Base-by-base conservation (phyloP, 2,113 vertebrate genomes). In the Phaetusa simplex region DNA sequence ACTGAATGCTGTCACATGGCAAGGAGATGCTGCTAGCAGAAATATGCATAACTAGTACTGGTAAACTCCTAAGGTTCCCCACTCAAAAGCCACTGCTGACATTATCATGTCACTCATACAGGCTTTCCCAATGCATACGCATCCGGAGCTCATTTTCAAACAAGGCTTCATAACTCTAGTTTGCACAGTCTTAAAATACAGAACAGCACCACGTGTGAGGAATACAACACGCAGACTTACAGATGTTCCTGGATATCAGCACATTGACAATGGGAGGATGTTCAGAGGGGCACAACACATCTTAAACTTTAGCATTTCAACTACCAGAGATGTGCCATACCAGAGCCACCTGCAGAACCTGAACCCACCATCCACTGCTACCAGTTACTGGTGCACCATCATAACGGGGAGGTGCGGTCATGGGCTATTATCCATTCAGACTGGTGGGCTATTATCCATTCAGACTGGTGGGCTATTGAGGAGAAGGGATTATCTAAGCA, bases 121-220 rank as follows among this genome's bases (percentile, higher is more conserved):
- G 26, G 18, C 47, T n/a, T 30, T 27, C 52, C 15, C 34, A 43
- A 45, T 11, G 30, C 65, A 45, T 18, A 11, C 6, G 15, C 14
- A 45, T 30, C 58, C 18, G 58, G 49, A 64, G 43, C 18, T 93
- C 45, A 43, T 66, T 79, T 52, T 26, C 21, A 66, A 82, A 27
- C 0, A 0, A 65, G 11, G 34, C 14, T 88, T 59, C 43, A 22
- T 20, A 77, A 36, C 34, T 52, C 1, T 5, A 6, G 16, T 34
- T 70, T 26, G 27, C 27, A 45, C 58, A 6, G 45, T 30, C 29
- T 65, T 24, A 55, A 88, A 65, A 26, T 18, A 82, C 21, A 79
- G 36, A 62, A 40, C 61, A 19, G 61, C 61, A 29, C 24, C 36
- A 64, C 17, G 7, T 40, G 26, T 29, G 61, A 36, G 24, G 26